phyloP scores from a whole-genome alignment of 2,797 vertebrate species.

The Neopelma chrysocephalum region DNA sequence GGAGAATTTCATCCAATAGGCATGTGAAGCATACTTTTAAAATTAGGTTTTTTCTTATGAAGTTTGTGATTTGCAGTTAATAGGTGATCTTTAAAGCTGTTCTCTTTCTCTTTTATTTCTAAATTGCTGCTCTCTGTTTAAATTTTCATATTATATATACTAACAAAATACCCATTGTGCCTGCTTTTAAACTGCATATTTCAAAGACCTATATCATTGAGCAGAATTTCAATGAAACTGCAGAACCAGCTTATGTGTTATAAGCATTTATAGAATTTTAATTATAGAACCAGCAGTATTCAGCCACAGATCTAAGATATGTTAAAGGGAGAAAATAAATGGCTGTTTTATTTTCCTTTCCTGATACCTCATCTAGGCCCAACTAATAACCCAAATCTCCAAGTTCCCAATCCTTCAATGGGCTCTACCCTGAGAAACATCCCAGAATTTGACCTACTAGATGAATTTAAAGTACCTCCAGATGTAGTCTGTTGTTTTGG shows the following conservation, averaged over 20 bases:
- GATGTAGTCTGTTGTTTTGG: background rate
- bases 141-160: background rate
- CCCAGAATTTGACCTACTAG: background rate
- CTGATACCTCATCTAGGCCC: background rate
- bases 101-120: background rate
- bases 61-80: background rate
- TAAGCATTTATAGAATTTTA: background rate
- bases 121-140: background rate
- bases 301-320: background rate
- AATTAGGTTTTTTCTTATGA: accelerated
- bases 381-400: background rate
- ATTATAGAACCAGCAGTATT: background rate
- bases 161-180: background rate
- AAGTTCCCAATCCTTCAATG: background rate
- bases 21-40: background rate
- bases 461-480: background rate
- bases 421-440: background rate
- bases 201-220: background rate
- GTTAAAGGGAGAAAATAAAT: background rate
- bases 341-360: background rate
- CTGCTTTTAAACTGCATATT: background rate
- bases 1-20: background rate
- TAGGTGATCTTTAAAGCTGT: background rate
- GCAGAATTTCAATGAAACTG: background rate
- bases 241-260: background rate